Conservation (phyloP, 2,888 invertebrate genomes). For the Cantharis nigra region DNA sequence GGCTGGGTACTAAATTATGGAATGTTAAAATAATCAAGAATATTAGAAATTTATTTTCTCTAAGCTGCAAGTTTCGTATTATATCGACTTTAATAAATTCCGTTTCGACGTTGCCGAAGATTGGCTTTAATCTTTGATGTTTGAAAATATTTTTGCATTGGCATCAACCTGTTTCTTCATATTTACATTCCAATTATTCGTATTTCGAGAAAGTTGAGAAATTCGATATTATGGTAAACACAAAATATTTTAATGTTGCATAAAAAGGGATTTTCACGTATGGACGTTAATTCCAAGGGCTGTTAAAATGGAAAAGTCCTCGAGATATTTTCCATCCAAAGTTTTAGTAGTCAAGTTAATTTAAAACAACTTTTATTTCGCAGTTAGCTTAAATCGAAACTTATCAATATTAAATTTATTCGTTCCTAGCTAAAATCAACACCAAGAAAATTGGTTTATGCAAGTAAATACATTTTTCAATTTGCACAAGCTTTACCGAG, state of each 20-base stretch:
- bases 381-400: not conserved
- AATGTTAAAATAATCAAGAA: not conserved
- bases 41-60: not conserved
- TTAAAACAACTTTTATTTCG: not conserved
- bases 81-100: not conserved
- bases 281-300: not conserved
- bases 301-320: not conserved
- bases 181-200: not conserved
- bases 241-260: not conserved
- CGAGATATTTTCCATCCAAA: not conserved
- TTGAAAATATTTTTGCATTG: not conserved
- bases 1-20: not conserved
- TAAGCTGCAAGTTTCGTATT: not conserved
- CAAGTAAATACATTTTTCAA: not conserved
- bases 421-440: not conserved
- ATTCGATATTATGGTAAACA: not conserved
- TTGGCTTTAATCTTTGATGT: not conserved
- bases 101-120: not conserved
- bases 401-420: not conserved
- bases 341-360: not conserved
- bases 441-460: not conserved
- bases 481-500: not conserved
- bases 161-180: not conserved
- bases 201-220: not conserved
- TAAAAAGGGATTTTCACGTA: not conserved